These are phyloP conservation scores for Fratercula arctica DNA, from an alignment of 2,797 vertebrate species.

Conservation along the genomic window DNA sequence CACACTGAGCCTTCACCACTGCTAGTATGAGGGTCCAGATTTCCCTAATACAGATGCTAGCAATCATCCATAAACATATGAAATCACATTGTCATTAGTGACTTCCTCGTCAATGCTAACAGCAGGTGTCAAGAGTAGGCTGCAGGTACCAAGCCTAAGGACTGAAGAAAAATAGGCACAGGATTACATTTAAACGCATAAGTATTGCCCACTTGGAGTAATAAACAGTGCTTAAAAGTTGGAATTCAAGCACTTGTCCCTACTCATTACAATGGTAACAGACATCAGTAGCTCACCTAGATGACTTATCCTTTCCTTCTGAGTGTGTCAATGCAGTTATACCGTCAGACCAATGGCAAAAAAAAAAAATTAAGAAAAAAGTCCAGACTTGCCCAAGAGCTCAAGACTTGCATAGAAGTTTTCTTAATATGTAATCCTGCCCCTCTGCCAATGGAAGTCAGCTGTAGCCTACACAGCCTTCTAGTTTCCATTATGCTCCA, in stretches of 20 bases:
- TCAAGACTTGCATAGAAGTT: neutral
- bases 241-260: neutral
- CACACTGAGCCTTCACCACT: neutral
- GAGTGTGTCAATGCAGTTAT: neutral
- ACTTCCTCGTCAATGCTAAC: neutral
- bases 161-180: neutral
- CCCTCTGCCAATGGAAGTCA: neutral
- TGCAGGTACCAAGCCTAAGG: neutral
- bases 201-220: neutral
- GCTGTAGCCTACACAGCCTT: neutral
- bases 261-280: neutral
- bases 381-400: slow-evolving; percentile 8
- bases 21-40: neutral
- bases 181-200: neutral
- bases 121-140: neutral
- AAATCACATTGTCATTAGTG: neutral
- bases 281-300: neutral
- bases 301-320: neutral
- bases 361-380: neutral
- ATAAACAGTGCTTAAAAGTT: neutral
- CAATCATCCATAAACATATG: neutral
- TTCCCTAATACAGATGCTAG: neutral
- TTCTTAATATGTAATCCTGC: neutral
- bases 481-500: neutral
- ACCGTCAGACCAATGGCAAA: neutral